Evolutionary conservation across 2,888 invertebrate species (phyloP), one percentile per base, ranked within the genome.

Genomic region (Eilema caniola): DNA sequence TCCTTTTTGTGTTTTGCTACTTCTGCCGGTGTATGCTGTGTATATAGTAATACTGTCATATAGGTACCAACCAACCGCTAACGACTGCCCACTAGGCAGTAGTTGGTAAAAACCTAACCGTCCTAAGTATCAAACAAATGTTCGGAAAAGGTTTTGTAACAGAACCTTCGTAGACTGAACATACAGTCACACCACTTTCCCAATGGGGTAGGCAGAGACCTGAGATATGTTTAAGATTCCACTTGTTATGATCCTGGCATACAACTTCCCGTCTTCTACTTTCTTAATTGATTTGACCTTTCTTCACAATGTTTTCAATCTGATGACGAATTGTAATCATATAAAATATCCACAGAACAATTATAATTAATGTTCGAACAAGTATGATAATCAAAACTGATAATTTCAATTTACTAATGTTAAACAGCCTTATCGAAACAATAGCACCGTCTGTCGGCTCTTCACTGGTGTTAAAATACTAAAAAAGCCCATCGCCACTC

Each of bases 401-500:
- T 31, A 61, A n/a, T 33, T 61, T 85, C 84, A 89, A 89, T 90
- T 89, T 86, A 85, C 87, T 91, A 90, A 93, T 92, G n/a, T n/a
- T n/a, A n/a, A 92, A 90, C 86, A 83, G 86, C 86, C 85, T 87
- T 90, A 92, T 92, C 88, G 85, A 67, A 69, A 75, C 70, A 77
- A 78, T 74, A 77, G 72, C 72, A 70, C 66, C 66, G 67, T 81
- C 81, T 85, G 86, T 88, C 80, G 77, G 75, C 83, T 83, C 85
- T 89, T 89, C 90, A 88, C 87, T 87, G 82, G 82, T 83, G 85
- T 88, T 90, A 88, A 90, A 92, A 93, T 93, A 90, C n/a, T n/a
- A 92, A 94, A 94, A 93, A 93, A 89, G 73, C 88, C 88, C 88
- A 90, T 91, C 87, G 89, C 81, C 88, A 87, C 88, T 86, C 87